Evolutionary conservation across 2,797 vertebrate genomes (phyloP).

Genomic region (Eulemur mongoz): DNA sequence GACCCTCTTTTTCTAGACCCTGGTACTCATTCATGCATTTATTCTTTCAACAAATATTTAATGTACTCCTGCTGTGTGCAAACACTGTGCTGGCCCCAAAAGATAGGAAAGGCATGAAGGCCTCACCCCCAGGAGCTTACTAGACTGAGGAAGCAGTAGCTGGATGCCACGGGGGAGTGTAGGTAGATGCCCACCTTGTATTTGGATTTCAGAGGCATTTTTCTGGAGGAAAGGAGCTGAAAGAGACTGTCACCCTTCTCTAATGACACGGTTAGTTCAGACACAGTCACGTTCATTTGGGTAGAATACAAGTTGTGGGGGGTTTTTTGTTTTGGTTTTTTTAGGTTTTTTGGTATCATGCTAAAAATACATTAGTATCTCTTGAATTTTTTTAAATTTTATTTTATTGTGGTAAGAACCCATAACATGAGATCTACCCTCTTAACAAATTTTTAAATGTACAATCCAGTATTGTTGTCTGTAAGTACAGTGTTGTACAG

Average conservation of each 20-base stretch:
- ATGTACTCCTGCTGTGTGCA: background rate
- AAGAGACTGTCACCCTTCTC: background rate
- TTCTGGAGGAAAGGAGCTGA: constrained; percentile 6
- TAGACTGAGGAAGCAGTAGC: background rate
- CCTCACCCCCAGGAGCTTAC: accelerated
- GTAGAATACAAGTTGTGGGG: background rate
- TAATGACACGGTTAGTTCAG: background rate
- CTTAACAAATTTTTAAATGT: background rate
- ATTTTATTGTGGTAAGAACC: background rate
- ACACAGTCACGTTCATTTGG: background rate
- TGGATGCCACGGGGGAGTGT: background rate
- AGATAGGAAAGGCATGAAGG: background rate
- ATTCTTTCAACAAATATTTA: background rate
- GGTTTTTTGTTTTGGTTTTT: no score
- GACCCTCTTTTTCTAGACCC: background rate
- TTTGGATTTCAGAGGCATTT: background rate
- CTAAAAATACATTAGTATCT: background rate
- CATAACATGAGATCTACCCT: background rate
- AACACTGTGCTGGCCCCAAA: background rate
- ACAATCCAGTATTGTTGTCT: background rate
- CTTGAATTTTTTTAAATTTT: background rate
- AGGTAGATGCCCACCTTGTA: background rate
- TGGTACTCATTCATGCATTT: background rate
- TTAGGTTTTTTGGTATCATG: background rate
- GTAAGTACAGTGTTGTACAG: background rate